Evolutionary conservation across 2,113 vertebrate species (phyloP), one percentile per base, ranked within the genome.

Genomic region (Neofelis nebulosa): DNA sequence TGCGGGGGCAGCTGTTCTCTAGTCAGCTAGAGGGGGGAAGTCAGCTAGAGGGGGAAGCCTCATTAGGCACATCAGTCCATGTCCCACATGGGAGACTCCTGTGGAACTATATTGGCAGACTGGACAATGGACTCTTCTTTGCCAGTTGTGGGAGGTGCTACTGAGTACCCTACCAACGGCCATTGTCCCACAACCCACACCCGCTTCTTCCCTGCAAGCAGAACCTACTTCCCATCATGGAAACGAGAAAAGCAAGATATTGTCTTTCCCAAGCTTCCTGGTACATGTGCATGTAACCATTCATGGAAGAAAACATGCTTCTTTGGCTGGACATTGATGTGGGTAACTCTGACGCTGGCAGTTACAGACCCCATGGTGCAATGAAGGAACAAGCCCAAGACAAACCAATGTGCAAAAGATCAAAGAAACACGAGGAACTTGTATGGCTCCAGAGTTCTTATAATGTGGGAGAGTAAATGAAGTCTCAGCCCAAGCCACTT

Each of bases 31-130:
- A n/a, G n/a, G n/a, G n/a, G n/a, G n/a, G n/a, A n/a, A n/a, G n/a
- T n/a, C n/a, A n/a, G n/a, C n/a, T n/a, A n/a, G n/a, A n/a, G n/a
- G n/a, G n/a, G n/a, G 36, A 52, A 84, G 13, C 48, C 55, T 41
- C 68, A 13, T 84, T 38, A 55, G n/a, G 7, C 15, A 0, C 41
- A 6, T 55, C 50, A 1, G 8, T 84, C 63, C 74, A 10, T 0
- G 12, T 25, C 31, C 29, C 3, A 6, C 0, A 0, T 5, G 4
- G 38, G 15, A 74, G 74, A 45, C 9, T 21, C 36, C 29, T 10
- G 21, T n/a, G 85, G 71, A 57, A 12, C 18, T 33, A 0, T 7
- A 2, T 1, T 25, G 68, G 41, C 63, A 15, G 29, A 10, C 16
- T 0, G 9, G 15, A 3, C 33, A 7, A 15, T 4, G 13, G 61